Percentiles rank a stretch among this genome's conserved stretches.
These are phyloP conservation scores for Rhinopomastus cyanomelas DNA, from an alignment of 2,113 vertebrate species.

Conservation along the genomic window DNA sequence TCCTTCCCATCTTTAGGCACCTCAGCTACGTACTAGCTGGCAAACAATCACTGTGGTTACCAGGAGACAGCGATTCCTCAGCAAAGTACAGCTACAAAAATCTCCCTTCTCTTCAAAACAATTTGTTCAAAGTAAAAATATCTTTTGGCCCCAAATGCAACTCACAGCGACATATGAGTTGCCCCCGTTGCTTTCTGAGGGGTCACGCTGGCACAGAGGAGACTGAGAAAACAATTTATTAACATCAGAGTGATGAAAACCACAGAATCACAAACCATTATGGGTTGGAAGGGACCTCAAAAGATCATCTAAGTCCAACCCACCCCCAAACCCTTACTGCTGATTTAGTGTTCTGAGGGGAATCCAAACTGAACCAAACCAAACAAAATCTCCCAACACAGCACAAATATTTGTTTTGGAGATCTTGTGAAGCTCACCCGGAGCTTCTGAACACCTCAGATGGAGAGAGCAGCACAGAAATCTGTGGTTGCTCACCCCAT, in stretches of 20 bases:
- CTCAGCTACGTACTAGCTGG: not conserved
- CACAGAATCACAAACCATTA: no score
- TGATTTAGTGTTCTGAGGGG: not conserved
- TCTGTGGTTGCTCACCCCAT: not conserved
- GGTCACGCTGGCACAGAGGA: not conserved
- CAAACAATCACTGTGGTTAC: not conserved
- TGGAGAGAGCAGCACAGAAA: not conserved
- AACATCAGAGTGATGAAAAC: not conserved
- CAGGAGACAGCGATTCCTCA: not conserved
- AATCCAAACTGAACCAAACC: not conserved
- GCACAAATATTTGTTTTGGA: not conserved
- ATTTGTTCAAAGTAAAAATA: not conserved
- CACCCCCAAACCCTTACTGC: not conserved
- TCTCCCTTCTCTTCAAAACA: not conserved
- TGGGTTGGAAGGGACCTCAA: no score
- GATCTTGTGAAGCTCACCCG: not conserved
- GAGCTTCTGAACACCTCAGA: not conserved
- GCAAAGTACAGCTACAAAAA: not conserved
- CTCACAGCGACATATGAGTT: not conserved
- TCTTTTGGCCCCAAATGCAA: not conserved
- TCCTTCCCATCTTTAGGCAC: not conserved
- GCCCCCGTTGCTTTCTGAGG: not conserved
- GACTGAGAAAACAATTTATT: fast-evolving
- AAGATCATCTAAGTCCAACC: no score
- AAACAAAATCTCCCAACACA: not conserved